A percentile compares a stretch with the other conserved stretches of the same genome.
phyloP scores from a whole-genome alignment of 1,140 invertebrate genomes.

The Aphidius ervi region DNA sequence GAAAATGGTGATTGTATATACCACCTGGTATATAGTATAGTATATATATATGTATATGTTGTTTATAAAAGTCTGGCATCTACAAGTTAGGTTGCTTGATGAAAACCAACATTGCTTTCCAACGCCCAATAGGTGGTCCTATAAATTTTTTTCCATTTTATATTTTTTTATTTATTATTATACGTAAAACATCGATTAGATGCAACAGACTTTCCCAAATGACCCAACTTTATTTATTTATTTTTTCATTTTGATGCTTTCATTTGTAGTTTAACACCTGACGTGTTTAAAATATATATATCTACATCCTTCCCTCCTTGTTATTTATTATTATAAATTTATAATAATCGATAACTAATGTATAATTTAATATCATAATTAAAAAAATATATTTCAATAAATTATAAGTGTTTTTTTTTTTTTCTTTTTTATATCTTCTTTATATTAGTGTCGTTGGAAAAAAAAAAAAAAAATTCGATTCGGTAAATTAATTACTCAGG shows the following conservation, averaged over 20 bases:
- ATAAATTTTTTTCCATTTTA: conserved; percentile 4
- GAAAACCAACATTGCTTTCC: conserved; percentile 20
- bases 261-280: conserved; percentile 9
- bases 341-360: conserved; percentile 12
- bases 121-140: conserved; percentile 44
- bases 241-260: not conserved
- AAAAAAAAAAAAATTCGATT: too few relatives aligned
- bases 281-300: not conserved
- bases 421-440: conserved; percentile 14
- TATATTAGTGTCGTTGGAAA: too few relatives aligned
- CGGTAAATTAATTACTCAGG: too few relatives aligned
- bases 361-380: conserved; percentile 27
- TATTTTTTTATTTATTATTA: too few relatives aligned
- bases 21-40: conserved; percentile 8
- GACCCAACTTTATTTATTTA: not conserved
- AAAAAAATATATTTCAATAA: conserved; percentile 30
- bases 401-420: conserved; percentile 22
- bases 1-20: conserved; percentile 27
- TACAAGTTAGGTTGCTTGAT: not conserved
- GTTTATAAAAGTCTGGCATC: conserved; percentile 4
- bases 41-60: conserved; percentile 4
- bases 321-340: not conserved
- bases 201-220: conserved; percentile 7
- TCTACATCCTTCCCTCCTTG: not conserved
- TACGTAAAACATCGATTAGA: conserved; percentile 1